A percentile compares a stretch with the other conserved stretches of the same genome.
These are phyloP conservation scores for Pseudomugil gertrudae DNA, from an alignment of 2,797 vertebrate genomes.

Conservation along the genomic window DNA sequence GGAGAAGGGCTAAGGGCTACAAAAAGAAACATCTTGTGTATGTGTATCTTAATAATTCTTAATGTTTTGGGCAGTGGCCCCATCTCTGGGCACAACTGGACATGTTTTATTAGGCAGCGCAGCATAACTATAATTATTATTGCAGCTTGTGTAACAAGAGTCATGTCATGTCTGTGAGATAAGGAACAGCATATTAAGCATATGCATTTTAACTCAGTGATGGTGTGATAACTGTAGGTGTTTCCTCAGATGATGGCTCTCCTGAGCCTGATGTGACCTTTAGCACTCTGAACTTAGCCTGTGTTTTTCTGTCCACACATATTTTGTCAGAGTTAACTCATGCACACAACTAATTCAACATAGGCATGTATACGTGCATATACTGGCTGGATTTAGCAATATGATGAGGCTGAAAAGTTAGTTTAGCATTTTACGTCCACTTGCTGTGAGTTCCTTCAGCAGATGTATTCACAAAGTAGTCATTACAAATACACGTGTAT, in stretches of 20 bases:
- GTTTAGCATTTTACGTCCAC: not conserved
- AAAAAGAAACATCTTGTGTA: not conserved
- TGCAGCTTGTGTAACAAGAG: not conserved
- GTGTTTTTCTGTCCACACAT: slow-evolving; percentile 9
- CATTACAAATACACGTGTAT: not conserved
- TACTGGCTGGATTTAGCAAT: not conserved
- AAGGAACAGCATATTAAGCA: not conserved
- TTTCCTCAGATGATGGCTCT: not conserved
- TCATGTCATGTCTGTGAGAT: not conserved
- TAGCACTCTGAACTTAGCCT: not conserved
- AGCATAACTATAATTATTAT: not conserved
- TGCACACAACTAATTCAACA: not conserved
- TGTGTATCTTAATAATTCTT: not conserved
- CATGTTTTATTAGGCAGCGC: not conserved
- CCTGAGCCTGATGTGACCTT: not conserved
- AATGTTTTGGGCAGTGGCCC: not conserved
- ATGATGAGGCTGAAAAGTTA: not conserved
- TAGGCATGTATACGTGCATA: not conserved
- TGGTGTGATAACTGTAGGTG: not conserved
- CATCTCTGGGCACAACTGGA: not conserved
- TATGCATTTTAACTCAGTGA: not conserved
- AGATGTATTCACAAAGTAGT: not conserved
- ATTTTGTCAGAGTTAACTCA: not conserved
- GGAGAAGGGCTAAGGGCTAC: too few relatives aligned
- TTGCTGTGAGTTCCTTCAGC: not conserved